A percentile compares a stretch with the other conserved stretches of the same genome.
phyloP scores from a whole-genome alignment of 2,888 invertebrate genomes.

The Leptinotarsa tumamoca region DNA sequence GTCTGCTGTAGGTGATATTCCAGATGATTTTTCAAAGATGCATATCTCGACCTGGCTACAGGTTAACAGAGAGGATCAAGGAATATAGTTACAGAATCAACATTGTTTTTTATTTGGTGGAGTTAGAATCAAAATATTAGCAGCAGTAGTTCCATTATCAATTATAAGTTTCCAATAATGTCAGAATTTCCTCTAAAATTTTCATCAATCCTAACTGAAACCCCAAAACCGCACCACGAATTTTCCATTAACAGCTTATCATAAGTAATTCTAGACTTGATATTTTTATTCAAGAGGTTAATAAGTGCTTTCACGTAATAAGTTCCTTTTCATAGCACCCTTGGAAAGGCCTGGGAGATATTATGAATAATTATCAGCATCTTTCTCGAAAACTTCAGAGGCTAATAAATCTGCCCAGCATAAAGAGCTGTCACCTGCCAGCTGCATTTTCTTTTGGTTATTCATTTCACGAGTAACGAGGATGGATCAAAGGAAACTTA shows the following conservation, averaged over 20 bases:
- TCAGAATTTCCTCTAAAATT: not conserved
- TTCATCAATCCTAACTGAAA: not conserved
- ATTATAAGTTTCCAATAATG: too few species aligned
- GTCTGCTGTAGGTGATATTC: too few species aligned
- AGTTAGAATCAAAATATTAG: too few species aligned
- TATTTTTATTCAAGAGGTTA: constrained; percentile 17
- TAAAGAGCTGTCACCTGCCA: constrained; percentile 2
- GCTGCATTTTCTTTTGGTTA: not conserved
- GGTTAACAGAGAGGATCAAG: too few species aligned
- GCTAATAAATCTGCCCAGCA: constrained; percentile 4
- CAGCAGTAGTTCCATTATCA: too few species aligned
- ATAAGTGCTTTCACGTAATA: constrained; percentile 22
- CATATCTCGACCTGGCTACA: too few species aligned
- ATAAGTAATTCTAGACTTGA: constrained; percentile 6
- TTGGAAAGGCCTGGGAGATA: not conserved
- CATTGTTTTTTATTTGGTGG: too few species aligned
- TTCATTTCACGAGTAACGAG: not conserved
- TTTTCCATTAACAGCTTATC: constrained; percentile 8
- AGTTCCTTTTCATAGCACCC: constrained; percentile 16
- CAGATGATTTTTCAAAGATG: too few species aligned
- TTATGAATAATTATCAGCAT: constrained; percentile 20
- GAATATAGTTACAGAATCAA: too few species aligned
- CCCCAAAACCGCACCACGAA: not conserved
- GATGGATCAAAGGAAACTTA: not conserved
- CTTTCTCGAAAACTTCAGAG: constrained; percentile 5